A percentile compares a stretch with the other conserved stretches of the same genome.
Conservation (phyloP, 2,113 vertebrate species). For the Cheirogaleus medius region DNA sequence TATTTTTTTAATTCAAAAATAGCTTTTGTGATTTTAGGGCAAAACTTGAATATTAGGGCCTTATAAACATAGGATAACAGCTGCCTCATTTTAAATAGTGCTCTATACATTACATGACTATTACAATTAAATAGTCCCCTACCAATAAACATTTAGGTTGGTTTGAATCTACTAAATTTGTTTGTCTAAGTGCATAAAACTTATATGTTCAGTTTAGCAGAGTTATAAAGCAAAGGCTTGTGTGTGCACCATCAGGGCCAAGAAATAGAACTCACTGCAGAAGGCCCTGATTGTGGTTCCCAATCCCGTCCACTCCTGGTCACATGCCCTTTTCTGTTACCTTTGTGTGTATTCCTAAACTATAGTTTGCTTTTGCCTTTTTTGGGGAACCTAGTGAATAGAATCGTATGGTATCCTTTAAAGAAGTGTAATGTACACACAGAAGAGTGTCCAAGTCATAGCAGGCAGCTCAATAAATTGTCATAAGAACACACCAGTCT, state of each 20-base stretch:
- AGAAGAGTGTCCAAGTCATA: neutral
- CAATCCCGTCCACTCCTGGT: too few species aligned
- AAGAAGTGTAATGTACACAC: neutral
- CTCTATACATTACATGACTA: neutral
- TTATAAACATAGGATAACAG: neutral
- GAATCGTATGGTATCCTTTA: neutral
- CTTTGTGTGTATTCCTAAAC: neutral
- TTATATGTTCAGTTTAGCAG: neutral
- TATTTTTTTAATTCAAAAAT: neutral
- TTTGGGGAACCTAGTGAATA: neutral
- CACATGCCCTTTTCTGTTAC: neutral
- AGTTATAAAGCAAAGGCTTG: neutral
- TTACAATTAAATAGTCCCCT: neutral
- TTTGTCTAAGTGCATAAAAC: neutral
- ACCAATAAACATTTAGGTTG: neutral
- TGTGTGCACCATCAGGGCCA: neutral
- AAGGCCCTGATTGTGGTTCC: neutral
- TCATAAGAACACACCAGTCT: neutral
- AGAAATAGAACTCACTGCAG: neutral
- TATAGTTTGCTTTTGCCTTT: neutral
- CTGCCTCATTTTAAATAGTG: neutral
- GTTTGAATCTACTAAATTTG: neutral
- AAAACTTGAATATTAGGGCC: neutral
- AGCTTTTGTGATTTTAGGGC: neutral
- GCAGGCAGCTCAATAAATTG: neutral